These are phyloP conservation scores for Acestrorhynchus altus DNA, from an alignment of 2,797 vertebrate genomes.

Conservation along the genomic window DNA sequence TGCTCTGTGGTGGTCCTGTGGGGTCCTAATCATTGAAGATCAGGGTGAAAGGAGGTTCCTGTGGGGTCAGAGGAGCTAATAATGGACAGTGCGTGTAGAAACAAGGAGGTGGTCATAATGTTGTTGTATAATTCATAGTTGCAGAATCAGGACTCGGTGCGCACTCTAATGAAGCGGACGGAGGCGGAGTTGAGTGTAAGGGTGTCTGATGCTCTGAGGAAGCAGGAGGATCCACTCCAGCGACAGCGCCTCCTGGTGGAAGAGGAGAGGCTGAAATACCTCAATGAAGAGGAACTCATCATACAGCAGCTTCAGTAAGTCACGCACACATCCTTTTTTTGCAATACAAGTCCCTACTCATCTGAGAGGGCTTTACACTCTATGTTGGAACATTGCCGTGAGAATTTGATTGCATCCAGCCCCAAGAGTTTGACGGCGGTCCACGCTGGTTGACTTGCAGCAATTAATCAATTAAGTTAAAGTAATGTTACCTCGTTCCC, in stretches of 20 bases:
- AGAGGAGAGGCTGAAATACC: conserved; percentile 96
- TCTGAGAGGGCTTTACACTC: too few relatives aligned
- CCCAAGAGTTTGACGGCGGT: not conserved
- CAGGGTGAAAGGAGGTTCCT: too few relatives aligned
- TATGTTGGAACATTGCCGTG: not conserved
- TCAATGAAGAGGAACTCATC: conserved; percentile 97
- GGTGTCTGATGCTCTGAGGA: conserved; percentile 90
- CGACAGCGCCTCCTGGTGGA: conserved; percentile 97
- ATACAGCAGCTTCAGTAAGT: conserved; percentile 97
- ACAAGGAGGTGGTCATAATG: too few relatives aligned
- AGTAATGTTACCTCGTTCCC: too few relatives aligned
- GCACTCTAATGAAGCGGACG: conserved; percentile 89
- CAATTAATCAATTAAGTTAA: too few relatives aligned
- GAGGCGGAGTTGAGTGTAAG: conserved; percentile 92
- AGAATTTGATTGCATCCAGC: not conserved
- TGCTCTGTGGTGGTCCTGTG: too few relatives aligned
- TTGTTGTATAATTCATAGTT: conserved; percentile 74
- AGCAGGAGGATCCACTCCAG: conserved; percentile 97
- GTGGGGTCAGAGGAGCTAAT: too few relatives aligned
- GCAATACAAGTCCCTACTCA: too few relatives aligned
- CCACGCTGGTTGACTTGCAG: too few relatives aligned
- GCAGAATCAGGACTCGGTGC: conserved; percentile 92
- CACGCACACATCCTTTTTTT: not conserved
- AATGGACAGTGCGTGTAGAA: too few relatives aligned
- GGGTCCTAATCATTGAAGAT: too few relatives aligned